A percentile compares a stretch with the other conserved stretches of the same genome.
These are phyloP conservation scores for Pica pica DNA, from an alignment of 2,113 vertebrate genomes.

Conservation along the genomic window DNA sequence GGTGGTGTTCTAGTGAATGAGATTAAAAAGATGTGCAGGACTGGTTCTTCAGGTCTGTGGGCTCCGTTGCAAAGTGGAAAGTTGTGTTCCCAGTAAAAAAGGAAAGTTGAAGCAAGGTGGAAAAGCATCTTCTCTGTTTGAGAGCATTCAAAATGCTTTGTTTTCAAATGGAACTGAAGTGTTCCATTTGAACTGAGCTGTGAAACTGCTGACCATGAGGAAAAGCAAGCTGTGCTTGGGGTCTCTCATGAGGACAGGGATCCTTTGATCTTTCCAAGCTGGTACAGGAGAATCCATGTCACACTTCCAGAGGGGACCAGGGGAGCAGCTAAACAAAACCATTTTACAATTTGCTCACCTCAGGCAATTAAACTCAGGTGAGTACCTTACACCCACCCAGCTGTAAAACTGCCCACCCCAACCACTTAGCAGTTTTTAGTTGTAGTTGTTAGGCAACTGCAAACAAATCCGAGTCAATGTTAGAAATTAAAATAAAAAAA, in stretches of 20 bases:
- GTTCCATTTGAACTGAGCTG: not conserved
- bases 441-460: not conserved
- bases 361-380: not conserved
- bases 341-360: not conserved
- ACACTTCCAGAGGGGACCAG: not conserved
- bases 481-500: not conserved
- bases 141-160: not conserved
- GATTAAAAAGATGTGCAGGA: not conserved
- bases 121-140: not conserved
- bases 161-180: not conserved
- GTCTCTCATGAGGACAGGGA: not conserved
- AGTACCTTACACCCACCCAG: not conserved
- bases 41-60: not conserved
- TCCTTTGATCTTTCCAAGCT: not conserved
- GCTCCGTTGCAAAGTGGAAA: not conserved
- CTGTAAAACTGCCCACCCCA: not conserved
- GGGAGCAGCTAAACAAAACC: not conserved
- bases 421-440: not conserved
- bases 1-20: not conserved
- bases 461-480: not conserved
- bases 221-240: not conserved
- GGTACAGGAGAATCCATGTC: not conserved
- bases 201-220: not conserved
- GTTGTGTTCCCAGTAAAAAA: not conserved
- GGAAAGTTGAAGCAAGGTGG: not conserved